phyloP scores from a whole-genome alignment of 2,888 invertebrate genomes.

The Calameuta filiformis region DNA sequence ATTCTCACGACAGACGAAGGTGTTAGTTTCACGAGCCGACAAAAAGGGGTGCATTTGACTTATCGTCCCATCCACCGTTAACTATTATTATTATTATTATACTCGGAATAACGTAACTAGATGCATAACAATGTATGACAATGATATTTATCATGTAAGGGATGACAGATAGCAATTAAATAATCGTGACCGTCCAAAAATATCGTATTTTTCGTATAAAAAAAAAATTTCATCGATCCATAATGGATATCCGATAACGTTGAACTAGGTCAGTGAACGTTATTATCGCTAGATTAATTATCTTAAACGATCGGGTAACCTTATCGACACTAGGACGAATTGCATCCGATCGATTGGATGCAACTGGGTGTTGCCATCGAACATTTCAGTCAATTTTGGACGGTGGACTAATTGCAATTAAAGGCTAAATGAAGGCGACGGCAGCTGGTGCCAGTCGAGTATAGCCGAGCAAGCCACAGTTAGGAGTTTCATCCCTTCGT shows the following conservation, averaged over 20 bases:
- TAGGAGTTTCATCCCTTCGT: background rate
- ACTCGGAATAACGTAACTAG: background rate
- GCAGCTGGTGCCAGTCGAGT: background rate
- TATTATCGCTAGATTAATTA: background rate
- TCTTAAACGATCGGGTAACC: background rate
- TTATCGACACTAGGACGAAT: background rate
- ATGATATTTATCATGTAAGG: background rate
- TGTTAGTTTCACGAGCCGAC: background rate
- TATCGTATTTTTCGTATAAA: background rate
- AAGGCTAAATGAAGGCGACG: slow-evolving; percentile 5
- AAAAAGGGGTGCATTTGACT: background rate
- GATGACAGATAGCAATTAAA: background rate
- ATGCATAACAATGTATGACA: background rate
- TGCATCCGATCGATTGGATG: slow-evolving; percentile 1
- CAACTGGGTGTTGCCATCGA: background rate
- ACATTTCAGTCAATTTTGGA: background rate
- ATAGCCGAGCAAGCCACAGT: background rate
- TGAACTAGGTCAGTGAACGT: background rate
- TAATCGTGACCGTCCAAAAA: background rate
- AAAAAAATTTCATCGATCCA: background rate
- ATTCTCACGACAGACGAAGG: background rate
- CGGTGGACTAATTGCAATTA: slow-evolving; percentile 17
- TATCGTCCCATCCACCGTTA: background rate
- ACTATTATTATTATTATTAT: background rate
- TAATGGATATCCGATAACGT: background rate